These are phyloP conservation scores for Lepidotrigona ventralis DNA, from an alignment of 1,140 invertebrate species.

Conservation along the genomic window DNA sequence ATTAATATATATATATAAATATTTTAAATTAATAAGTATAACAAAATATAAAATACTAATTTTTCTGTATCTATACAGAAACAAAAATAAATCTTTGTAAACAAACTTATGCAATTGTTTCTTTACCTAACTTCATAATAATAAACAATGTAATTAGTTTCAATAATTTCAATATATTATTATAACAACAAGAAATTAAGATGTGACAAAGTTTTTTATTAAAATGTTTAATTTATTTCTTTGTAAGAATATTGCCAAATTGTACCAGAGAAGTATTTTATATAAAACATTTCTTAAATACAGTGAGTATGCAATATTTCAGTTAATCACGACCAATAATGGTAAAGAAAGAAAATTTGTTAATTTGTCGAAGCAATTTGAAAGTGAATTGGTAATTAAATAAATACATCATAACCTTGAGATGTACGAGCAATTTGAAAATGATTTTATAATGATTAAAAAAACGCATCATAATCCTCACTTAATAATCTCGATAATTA, in stretches of 20 bases:
- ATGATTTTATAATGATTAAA: not conserved
- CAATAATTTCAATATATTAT: not conserved
- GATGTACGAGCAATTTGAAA: not conserved
- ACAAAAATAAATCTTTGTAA: not conserved
- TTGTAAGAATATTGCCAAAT: not conserved
- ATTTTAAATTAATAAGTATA: not conserved
- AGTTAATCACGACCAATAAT: not conserved
- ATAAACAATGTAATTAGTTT: not conserved
- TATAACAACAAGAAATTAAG: not conserved
- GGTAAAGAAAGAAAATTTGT: not conserved
- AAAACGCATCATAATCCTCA: not conserved
- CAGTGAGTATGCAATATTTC: slow-evolving; percentile 18
- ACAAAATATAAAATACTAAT: slow-evolving; percentile 25
- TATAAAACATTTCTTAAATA: not conserved
- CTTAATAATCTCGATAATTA: not conserved
- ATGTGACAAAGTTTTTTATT: not conserved
- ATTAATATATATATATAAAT: not conserved
- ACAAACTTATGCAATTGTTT: slow-evolving; percentile 12
- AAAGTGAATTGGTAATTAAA: not conserved
- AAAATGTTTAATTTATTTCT: not conserved
- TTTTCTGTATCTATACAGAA: not conserved
- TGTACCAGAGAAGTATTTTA: not conserved
- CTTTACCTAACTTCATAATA: slow-evolving; percentile 24
- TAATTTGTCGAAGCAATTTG: not conserved
- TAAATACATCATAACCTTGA: slow-evolving; percentile 6